A percentile compares a stretch with the other conserved stretches of the same genome.
Evolutionary conservation across 2,113 vertebrate species (phyloP).

Genomic region (Calypte anna): DNA sequence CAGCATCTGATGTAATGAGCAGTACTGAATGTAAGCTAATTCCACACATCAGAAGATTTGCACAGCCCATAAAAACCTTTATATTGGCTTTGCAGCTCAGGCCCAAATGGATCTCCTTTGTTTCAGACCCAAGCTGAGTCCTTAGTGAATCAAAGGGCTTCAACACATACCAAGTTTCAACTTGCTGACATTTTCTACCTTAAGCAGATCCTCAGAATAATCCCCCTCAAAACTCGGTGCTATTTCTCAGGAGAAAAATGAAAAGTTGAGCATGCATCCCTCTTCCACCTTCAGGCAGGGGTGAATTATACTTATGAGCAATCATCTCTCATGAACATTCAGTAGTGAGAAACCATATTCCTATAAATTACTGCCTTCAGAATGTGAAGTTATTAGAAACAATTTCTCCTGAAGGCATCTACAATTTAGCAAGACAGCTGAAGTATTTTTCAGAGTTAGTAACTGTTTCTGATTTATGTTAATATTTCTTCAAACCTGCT

Average conservation of each 20-base stretch:
- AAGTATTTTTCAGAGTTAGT: not conserved
- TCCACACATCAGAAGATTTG: accelerated
- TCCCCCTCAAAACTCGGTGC: not conserved
- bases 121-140: not conserved
- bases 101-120: not conserved
- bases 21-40: not conserved
- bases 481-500: slow-evolving; percentile 75
- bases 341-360: not conserved
- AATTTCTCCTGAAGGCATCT: not conserved
- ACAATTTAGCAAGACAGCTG: not conserved
- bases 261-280: not conserved
- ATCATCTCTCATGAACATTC: not conserved
- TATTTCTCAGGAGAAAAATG: not conserved
- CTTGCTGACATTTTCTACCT: not conserved
- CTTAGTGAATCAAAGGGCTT: not conserved
- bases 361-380: not conserved
- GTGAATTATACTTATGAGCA: not conserved
- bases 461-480: not conserved
- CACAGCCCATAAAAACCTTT: not conserved
- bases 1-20: not conserved
- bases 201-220: not conserved
- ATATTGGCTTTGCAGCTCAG: not conserved
- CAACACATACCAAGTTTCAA: not conserved
- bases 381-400: not conserved
- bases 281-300: not conserved